Evolutionary conservation across 2,113 vertebrate species (phyloP).

Genomic region (Hippocampus zosterae): DNA sequence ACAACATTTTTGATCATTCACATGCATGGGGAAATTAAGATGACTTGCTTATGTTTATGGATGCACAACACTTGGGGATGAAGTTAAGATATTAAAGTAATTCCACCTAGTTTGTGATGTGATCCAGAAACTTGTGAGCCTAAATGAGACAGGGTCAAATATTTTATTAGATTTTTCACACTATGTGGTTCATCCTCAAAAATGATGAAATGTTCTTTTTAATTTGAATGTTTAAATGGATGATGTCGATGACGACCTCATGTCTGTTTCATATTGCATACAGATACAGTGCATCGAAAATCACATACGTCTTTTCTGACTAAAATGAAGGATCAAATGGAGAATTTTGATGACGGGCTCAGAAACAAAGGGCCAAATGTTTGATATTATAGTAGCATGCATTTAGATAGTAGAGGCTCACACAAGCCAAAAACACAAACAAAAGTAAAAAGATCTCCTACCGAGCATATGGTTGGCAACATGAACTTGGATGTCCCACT

Average conservation of each 20-base stretch:
- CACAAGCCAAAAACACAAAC: slow-evolving; percentile 10
- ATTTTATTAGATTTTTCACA: slow-evolving; percentile 59
- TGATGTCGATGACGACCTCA: slow-evolving; percentile 16
- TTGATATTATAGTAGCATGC: slow-evolving; percentile 13
- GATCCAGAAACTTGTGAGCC: slow-evolving; percentile 67
- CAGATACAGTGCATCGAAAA: slow-evolving; percentile 15
- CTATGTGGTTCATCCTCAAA: slow-evolving; percentile 42
- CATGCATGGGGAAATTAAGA: slow-evolving; percentile 58
- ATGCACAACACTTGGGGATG: slow-evolving; percentile 63
- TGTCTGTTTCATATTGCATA: slow-evolving; percentile 24
- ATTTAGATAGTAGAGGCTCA: slow-evolving; percentile 6
- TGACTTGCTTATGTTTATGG: slow-evolving; percentile 34
- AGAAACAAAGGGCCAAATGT: slow-evolving; percentile 17
- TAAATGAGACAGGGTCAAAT: slow-evolving; percentile 69
- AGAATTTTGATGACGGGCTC: slow-evolving; percentile 1
- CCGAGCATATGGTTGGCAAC: slow-evolving; percentile 99
- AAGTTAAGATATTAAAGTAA: slow-evolving; percentile 67
- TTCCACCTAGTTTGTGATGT: slow-evolving; percentile 70
- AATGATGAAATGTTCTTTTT: slow-evolving; percentile 16
- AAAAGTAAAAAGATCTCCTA: slow-evolving; percentile 67
- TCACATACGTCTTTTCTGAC: background rate
- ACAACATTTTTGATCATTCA: slow-evolving; percentile 53
- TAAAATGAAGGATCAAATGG: slow-evolving; percentile 5
- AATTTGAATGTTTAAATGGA: slow-evolving; percentile 17
- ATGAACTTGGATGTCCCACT: slow-evolving; percentile 99